A percentile compares a stretch with the other conserved stretches of the same genome.
phyloP scores from a whole-genome alignment of 2,888 invertebrate species.

The Orchesellides sinensis region DNA sequence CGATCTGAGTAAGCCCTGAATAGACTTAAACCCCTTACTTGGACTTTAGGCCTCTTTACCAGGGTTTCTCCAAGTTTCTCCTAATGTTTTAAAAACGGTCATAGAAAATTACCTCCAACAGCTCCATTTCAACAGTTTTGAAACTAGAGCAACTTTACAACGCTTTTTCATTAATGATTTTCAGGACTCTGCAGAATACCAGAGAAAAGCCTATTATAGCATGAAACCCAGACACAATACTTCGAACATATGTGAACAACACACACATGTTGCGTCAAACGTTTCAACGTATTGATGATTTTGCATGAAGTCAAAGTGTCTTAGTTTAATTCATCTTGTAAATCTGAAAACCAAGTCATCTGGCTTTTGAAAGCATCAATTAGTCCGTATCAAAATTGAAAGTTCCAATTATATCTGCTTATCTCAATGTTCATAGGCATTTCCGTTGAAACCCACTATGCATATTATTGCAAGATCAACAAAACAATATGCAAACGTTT shows the following conservation, averaged over 20 bases:
- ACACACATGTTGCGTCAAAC: not conserved
- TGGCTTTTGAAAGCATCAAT: conserved; percentile 32
- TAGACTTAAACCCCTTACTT: too few relatives aligned
- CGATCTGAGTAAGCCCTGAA: too few relatives aligned
- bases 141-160: conserved; percentile 36
- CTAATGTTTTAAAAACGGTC: too few relatives aligned
- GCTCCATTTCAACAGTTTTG: not conserved
- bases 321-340: not conserved
- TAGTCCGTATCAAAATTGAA: conserved; percentile 64
- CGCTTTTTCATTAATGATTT: conserved; percentile 13
- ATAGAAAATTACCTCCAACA: too few relatives aligned
- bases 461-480: too few relatives aligned
- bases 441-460: not conserved
- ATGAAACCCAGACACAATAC: conserved; percentile 39
- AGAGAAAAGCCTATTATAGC: conserved; percentile 43
- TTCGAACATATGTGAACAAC: not conserved
- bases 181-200: conserved; percentile 4
- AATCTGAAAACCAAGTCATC: not conserved
- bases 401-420: conserved; percentile 34
- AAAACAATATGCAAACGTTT: too few relatives aligned
- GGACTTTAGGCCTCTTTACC: not conserved
- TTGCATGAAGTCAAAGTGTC: not conserved
- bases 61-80: not conserved
- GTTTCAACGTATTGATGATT: not conserved
- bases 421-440: not conserved